Evolutionary conservation across 2,888 invertebrate genomes (phyloP).

Genomic region (Drosophila melanosoma): DNA sequence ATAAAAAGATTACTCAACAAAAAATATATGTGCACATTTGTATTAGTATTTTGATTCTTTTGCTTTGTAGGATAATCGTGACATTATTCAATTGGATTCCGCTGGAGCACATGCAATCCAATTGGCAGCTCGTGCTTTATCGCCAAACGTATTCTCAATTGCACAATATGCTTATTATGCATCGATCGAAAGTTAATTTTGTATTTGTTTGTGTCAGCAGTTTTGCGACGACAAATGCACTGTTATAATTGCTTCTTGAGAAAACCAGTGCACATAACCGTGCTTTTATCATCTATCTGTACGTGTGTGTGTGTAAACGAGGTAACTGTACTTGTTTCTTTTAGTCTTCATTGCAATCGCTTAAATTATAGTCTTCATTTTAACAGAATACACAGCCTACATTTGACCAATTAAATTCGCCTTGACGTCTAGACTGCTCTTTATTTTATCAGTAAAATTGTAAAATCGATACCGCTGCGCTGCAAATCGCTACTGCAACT

Average conservation of each 20-base stretch:
- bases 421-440: neutral
- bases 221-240: neutral
- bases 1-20: slow-evolving; percentile 7
- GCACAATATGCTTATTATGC: neutral
- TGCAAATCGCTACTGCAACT: slow-evolving; percentile 16
- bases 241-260: slow-evolving; percentile 13
- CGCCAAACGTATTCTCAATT: slow-evolving; percentile 13
- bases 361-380: neutral
- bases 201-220: slow-evolving; percentile 11
- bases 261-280: neutral
- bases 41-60: neutral
- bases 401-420: neutral
- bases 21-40: neutral
- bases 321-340: neutral
- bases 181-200: slow-evolving; percentile 24
- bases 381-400: neutral
- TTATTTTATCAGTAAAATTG: too few relatives aligned
- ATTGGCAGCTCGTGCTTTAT: slow-evolving; percentile 26
- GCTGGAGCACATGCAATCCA: slow-evolving; percentile 9
- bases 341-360: neutral
- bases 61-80: neutral
- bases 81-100: slow-evolving; percentile 29
- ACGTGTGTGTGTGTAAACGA: neutral
- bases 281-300: neutral
- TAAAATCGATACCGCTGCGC: too few relatives aligned